Evolutionary conservation across 2,797 vertebrate genomes (phyloP), one percentile per base, ranked within the genome.

Genomic region (Pseudotriccus pelzelni): DNA sequence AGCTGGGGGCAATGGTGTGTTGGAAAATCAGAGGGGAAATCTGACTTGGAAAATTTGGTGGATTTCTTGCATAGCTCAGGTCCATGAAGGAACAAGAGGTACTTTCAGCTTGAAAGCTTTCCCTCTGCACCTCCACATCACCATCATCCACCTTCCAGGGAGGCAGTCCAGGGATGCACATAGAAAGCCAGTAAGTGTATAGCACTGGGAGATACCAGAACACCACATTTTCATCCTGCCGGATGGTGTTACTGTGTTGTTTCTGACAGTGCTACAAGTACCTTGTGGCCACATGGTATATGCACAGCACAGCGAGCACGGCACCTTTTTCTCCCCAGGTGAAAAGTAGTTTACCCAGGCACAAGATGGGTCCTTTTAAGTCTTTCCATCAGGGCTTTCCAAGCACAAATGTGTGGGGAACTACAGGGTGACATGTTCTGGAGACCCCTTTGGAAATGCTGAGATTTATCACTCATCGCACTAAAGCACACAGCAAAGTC

Each of bases 261-360:
- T 84, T 91, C 55, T 88, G n/a, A 67, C 36, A 41, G 30, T 0
- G 3, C 22, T 49, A 70, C 30, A 52, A 66, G 59, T n/a, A 79
- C 23, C 20, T 73, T 52, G 23, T 0, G 2, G 36, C n/a, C 50
- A 37, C 14, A 21, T 0, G 0, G n/a, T 39, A 28, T 15, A 11
- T 15, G 17, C 36, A 25, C 14, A 55, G n/a, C 43, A 75, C 12
- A 73, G 28, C 16, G 60, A 67, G 28, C 27, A 39, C 15, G 25
- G 64, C 32, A 75, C 3, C 0, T 2, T 37, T 64, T 64, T 78
- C 72, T 81, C 47, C 60, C n/a, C n/a, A 72, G 43, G 22, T 14
- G 43, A 62, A 91, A 83, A 89, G 41, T 23, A 56, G 32, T 59
- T 79, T 70, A 67, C 37, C 17, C 55, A 53, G n/a, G 41, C 37